Evolutionary conservation across 2,113 vertebrate genomes (phyloP), one percentile per base, ranked within the genome.

Genomic region (Climacteris rufus): DNA sequence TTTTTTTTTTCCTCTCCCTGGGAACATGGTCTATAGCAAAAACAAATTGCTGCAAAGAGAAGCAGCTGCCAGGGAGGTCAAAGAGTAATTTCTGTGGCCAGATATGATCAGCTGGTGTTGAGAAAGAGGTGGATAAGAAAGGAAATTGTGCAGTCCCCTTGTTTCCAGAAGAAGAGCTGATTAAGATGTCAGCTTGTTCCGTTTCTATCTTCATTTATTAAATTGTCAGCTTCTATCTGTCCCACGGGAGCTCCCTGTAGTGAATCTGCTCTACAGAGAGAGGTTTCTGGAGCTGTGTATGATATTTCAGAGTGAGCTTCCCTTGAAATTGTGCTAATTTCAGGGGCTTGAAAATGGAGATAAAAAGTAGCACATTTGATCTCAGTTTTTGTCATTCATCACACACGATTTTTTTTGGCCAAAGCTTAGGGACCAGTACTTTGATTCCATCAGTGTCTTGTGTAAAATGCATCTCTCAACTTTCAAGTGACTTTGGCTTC

Each of bases 161-260:
- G 33, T 83, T 92, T 95, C 80, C 27, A 23, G 54, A 77, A 40
- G 35, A 63, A 78, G 54, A 44, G 44, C 60, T 84, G 69, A 94
- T 94, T 89, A 94, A 95, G 80, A 78, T 56, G 65, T 84, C 65
- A 90, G 35, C 44, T 82, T 84, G 59, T 81, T 87, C 71, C 78
- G 33, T 49, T 91, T 92, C 89, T 56, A 63, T 89, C 72, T 93
- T 78, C 83, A 84, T 92, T 92, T 90, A 75, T 90, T 89, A 89
- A 83, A 91, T 90, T 83, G 86, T 78, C 86, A 84, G 72, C 60
- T 45, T 68, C 89, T 91, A 20, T 35, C 83, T 90, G n/a, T 94
- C 86, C 80, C 70, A n/a, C 0, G 14, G 82, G 89, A 71, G 50
- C 24, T 63, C 45, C 44, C 63, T 4, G n/a, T 6, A 57, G 70